These are phyloP conservation scores for Polylopha cassiicola DNA, from an alignment of 2,888 invertebrate genomes.

Conservation along the genomic window DNA sequence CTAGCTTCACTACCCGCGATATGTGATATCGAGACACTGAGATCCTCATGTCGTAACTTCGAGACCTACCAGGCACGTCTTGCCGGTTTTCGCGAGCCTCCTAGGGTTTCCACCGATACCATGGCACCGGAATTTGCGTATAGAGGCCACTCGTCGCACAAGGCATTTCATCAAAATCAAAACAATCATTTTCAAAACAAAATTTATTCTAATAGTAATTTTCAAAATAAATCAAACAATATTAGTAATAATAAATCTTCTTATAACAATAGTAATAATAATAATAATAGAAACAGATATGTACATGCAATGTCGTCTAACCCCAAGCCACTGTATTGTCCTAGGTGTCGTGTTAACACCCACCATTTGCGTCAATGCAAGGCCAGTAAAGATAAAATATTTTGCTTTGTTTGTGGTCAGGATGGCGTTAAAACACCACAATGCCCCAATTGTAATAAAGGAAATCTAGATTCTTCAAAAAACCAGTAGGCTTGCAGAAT, in stretches of 20 bases:
- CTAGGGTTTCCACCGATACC: background rate
- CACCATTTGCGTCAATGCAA: background rate
- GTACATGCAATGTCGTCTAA: background rate
- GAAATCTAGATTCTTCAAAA: background rate
- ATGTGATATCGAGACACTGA: background rate
- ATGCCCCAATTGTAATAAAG: constrained; percentile 1
- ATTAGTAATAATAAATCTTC: too few species aligned
- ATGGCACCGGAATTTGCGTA: constrained; percentile 1
- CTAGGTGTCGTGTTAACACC: constrained; percentile 1
- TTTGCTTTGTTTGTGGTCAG: constrained; percentile 4
- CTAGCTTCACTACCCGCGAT: background rate
- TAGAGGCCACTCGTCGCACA: background rate
- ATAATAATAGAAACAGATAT: background rate
- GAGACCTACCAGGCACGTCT: background rate
- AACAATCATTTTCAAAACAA: background rate
- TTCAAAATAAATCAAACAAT: too few species aligned
- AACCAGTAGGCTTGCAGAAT: constrained; percentile 2
- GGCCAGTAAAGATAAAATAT: background rate
- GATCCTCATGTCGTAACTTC: too few species aligned
- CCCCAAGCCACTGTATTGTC: background rate
- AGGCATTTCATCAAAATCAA: background rate
- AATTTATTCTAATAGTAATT: background rate
- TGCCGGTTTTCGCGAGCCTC: constrained; percentile 1
- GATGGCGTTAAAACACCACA: constrained; percentile 1
- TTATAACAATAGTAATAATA: background rate